Percentiles rank a stretch among this genome's conserved stretches.
Evolutionary conservation across 2,797 vertebrate genomes (phyloP).

Genomic region (Perodicticus potto): DNA sequence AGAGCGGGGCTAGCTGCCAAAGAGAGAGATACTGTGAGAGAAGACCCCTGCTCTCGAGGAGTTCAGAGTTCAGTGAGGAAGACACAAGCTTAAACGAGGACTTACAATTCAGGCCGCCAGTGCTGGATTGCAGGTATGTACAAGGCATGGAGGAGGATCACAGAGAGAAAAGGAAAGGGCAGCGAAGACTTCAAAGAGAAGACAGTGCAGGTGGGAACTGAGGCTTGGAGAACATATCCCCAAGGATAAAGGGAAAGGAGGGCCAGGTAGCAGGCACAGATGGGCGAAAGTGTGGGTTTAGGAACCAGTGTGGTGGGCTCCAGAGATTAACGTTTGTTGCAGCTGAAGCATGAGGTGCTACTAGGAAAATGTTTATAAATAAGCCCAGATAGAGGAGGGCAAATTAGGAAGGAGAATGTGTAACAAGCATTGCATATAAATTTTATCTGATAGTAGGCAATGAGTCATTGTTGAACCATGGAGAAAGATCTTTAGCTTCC

Average conservation of each 20-base stretch:
- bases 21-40: not conserved
- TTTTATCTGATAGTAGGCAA: not conserved
- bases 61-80: not conserved
- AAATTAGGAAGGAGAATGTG: not conserved
- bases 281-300: not conserved
- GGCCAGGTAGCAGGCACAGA: not conserved
- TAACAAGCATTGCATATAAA: not conserved
- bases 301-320: not conserved
- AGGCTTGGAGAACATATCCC: not conserved
- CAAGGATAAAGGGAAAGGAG: not conserved
- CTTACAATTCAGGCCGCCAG: not conserved
- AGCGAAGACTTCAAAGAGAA: not conserved
- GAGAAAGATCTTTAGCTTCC: not conserved
- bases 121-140: not conserved
- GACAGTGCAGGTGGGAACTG: not conserved
- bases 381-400: not conserved
- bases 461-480: not conserved
- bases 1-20: not conserved
- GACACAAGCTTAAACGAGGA: not conserved
- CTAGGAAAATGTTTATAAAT: not conserved
- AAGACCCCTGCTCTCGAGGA: not conserved
- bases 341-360: not conserved
- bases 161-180: not conserved
- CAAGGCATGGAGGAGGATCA: not conserved
- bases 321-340: not conserved